phyloP scores from a whole-genome alignment of 23 tunicate genomes.

The Botrylloides violaceus region DNA sequence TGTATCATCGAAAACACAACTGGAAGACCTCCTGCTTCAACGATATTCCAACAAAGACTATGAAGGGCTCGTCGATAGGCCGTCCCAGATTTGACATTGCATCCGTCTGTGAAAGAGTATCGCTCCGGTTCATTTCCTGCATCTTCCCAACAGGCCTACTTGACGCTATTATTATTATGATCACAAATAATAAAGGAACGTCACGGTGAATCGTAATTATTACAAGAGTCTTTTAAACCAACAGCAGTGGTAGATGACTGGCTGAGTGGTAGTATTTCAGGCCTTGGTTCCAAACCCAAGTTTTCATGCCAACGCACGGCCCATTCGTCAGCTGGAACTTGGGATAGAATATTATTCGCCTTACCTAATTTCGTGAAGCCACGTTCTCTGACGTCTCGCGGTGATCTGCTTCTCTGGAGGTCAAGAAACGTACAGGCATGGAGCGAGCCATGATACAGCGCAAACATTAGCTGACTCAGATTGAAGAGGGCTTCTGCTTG shows the following conservation, averaged over 20 bases:
- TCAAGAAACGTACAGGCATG: conserved; percentile 90
- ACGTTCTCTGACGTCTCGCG: conserved; percentile 80
- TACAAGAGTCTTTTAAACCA: too few species aligned
- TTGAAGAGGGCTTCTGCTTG: conserved; percentile 95
- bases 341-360: too few species aligned
- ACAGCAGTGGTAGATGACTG: too few species aligned
- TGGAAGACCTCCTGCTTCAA: conserved; percentile 81
- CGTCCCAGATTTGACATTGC: conserved; percentile 69
- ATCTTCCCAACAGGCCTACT: too few species aligned
- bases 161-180: too few species aligned
- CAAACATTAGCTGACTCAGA: conserved; percentile 95
- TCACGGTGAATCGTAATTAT: too few species aligned
- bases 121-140: too few species aligned
- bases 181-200: too few species aligned
- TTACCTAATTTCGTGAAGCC: conserved; percentile 73
- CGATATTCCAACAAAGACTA: conserved; percentile 79
- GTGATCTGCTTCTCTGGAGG: conserved; percentile 65
- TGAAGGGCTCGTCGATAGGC: conserved; percentile 72
- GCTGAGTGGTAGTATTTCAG: too few species aligned
- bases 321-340: not conserved
- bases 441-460: conserved; percentile 91
- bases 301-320: not conserved
- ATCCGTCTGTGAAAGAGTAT: conserved; percentile 22
- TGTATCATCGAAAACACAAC: conserved; percentile 96
- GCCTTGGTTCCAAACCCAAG: too few species aligned